Evolutionary conservation across 2,113 vertebrate genomes (phyloP), one percentile per base, ranked within the genome.

Genomic region (Alethe diademata): DNA sequence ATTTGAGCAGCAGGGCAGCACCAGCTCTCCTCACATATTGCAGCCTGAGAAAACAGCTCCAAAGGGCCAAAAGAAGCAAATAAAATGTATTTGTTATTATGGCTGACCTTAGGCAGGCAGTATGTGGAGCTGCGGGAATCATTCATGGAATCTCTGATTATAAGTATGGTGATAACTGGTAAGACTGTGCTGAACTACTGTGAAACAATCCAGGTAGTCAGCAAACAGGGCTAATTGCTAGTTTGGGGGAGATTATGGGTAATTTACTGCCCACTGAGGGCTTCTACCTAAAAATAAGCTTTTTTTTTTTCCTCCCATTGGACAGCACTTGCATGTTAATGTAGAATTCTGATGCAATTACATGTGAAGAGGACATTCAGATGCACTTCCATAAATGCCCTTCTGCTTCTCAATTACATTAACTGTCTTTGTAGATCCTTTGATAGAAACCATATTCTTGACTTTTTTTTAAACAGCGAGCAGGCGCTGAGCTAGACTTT

Each of bases 171-270:
- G 97, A 94, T 97, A 97, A 97, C 89, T 31, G 78, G 70, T 67
- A 79, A 79, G 78, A 62, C 84, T 84, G 74, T 67, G 93, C 92
- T 80, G 92, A 97, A 96, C 90, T 92, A 84, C 86, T 78, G 84
- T 86, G 87, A 96, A 94, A 97, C 93, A 95, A 96, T 97, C 96
- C 94, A 93, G 86, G 86, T 93, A 97, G 91, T 96, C 93, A 95
- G 94, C 92, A 95, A 97, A 97, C 78, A 97, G 94, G 92, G 96
- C 78, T 96, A 95, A 96, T 95, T 95, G 82, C 86, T 97, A 93
- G 82, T 90, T 97, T 85, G 92, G 96, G 80, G 90, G 95, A 97
- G 88, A 97, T 96, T 84, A 92, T 96, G 86, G 89, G 86, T 97
- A 97, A 97, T 97, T 97, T 97, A 96, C 84, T 96, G 86, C 80